Percentiles rank a stretch among this genome's conserved stretches.
Conservation (phyloP, 2,888 invertebrate species). For the Pterostichus madidus region DNA sequence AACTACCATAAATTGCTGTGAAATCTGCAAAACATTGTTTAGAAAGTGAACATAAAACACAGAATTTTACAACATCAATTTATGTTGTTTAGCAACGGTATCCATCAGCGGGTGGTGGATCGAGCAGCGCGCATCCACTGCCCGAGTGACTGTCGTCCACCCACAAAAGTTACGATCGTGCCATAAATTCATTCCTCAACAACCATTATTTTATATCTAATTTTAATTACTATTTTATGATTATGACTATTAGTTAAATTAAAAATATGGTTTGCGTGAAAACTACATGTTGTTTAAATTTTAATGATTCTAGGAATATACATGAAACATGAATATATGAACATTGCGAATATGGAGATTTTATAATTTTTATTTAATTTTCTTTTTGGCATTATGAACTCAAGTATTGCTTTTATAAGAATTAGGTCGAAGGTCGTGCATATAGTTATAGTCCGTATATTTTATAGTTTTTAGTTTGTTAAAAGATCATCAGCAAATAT, state of each 20-base stretch:
- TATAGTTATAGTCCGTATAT: neutral
- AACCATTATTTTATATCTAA: slow-evolving; percentile 21
- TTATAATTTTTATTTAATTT: neutral
- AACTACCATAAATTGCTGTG: slow-evolving; percentile 17
- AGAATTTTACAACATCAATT: slow-evolving; percentile 29
- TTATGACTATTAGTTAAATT: neutral
- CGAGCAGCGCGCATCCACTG: too few species aligned
- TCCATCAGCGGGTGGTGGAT: slow-evolving; percentile 21
- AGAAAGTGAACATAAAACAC: slow-evolving; percentile 37
- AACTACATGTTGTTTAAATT: slow-evolving; percentile 4
- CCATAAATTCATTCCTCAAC: neutral
- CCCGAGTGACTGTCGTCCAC: neutral
- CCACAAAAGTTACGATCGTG: slow-evolving; percentile 1
- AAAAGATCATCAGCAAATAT: too few species aligned
- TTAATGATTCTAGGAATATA: neutral
- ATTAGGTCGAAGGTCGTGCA: neutral
- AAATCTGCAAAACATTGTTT: slow-evolving; percentile 35
- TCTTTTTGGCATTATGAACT: neutral
- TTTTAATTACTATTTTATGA: slow-evolving; percentile 34
- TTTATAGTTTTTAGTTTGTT: too few species aligned
- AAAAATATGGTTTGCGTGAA: slow-evolving; percentile 10
- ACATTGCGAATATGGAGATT: neutral
- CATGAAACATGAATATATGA: neutral
- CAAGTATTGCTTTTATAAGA: neutral
- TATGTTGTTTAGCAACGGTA: slow-evolving; percentile 3